These are phyloP conservation scores for Lasioglossum villosulum DNA, from an alignment of 2,888 invertebrate species.

Conservation along the genomic window DNA sequence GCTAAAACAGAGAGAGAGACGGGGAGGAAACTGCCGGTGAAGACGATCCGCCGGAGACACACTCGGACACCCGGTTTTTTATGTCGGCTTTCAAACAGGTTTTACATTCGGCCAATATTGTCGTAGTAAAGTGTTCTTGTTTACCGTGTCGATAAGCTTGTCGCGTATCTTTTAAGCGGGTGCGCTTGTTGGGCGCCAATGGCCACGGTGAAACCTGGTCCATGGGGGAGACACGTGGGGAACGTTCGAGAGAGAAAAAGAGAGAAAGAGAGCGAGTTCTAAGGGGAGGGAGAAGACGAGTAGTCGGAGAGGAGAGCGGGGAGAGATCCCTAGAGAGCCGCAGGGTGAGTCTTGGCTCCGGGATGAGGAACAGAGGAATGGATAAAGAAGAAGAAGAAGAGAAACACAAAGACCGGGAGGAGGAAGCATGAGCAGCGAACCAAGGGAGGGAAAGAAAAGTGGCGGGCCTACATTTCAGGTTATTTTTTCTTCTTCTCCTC, in stretches of 20 bases:
- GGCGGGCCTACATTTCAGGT: conserved; percentile 73
- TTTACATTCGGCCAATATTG: conserved; percentile 74
- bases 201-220: conserved; percentile 61
- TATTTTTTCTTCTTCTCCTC: conserved; percentile 30
- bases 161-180: conserved; percentile 71
- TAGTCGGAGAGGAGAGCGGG: background rate
- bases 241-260: conserved; percentile 18
- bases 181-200: conserved; percentile 77
- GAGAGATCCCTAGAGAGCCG: conserved; percentile 39
- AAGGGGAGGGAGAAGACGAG: background rate
- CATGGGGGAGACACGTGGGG: background rate
- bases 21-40: background rate
- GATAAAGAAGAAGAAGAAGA: conserved; percentile 6
- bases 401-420: conserved; percentile 21
- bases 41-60: conserved; percentile 35
- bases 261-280: background rate
- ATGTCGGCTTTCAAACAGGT: conserved; percentile 70
- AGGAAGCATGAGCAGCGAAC: conserved; percentile 27
- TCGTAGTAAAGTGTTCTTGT: conserved; percentile 70
- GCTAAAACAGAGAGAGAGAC: background rate
- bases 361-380: conserved; percentile 49
- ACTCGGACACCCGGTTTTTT: conserved; percentile 55
- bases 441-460: conserved; percentile 53
- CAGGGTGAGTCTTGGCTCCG: conserved; percentile 40
- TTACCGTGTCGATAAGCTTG: conserved; percentile 73